Conservation (phyloP, 2,797 vertebrate species). For the Danio albolineatus region DNA sequence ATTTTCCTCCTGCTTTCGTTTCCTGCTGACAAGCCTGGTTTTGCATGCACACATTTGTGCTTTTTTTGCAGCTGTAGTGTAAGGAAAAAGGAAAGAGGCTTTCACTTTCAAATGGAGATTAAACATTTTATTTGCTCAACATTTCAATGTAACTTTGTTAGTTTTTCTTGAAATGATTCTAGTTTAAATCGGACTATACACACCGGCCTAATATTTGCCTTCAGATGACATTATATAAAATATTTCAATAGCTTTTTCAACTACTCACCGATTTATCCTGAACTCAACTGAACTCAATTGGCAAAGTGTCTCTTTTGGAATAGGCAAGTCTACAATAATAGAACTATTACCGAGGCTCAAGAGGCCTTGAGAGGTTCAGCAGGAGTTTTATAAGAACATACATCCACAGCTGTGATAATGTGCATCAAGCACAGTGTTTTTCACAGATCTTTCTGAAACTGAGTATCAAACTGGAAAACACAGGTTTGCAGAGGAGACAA, state of each 20-base stretch:
- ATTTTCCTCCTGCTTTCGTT: constrained; percentile 31
- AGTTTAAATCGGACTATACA: background rate
- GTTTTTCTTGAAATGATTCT: background rate
- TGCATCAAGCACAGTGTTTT: background rate
- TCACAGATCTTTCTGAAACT: background rate
- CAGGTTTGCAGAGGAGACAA: no score
- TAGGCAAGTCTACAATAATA: background rate
- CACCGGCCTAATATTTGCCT: background rate
- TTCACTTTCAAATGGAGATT: constrained; percentile 39
- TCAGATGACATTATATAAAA: background rate
- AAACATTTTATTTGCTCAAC: constrained; percentile 18
- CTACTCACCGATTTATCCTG: background rate
- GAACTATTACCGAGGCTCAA: background rate
- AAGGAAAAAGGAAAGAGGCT: constrained; percentile 24
- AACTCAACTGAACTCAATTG: background rate
- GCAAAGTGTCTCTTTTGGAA: background rate
- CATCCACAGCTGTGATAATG: constrained; percentile 1
- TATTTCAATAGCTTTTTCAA: constrained; percentile 11
- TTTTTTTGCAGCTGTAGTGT: constrained; percentile 20
- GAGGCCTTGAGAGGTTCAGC: background rate
- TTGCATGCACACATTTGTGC: constrained; percentile 29
- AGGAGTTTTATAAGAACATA: background rate
- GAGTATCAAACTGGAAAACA: no score
- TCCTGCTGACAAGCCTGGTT: constrained; percentile 31
- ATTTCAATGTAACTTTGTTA: constrained; percentile 9